Evolutionary conservation across 2,113 vertebrate species (phyloP), one percentile per base, ranked within the genome.

Genomic region (Delphinus delphis): DNA sequence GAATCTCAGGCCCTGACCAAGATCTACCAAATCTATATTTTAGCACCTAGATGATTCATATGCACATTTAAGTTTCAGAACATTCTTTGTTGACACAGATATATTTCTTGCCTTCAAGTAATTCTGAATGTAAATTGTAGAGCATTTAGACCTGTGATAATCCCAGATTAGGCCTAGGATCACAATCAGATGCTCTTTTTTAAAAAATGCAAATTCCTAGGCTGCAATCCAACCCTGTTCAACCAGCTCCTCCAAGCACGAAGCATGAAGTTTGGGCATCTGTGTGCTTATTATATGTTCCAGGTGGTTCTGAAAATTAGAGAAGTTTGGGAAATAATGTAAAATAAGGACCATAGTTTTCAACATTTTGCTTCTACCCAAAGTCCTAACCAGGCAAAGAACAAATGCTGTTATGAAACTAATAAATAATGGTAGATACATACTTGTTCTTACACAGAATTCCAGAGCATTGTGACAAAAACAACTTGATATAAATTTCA

Each of bases 71-170:
- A 65, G 67, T 91, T 82, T 82, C 53, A 95, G 50, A 92, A 89
- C 85, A 77, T 88, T 77, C 36, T 81, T 81, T 67, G 18, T 89
- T 81, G 67, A 92, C 50, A 83, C 93, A 96, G 47, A 86, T 63
- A 25, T 47, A 74, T 68, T 95, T 96, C 4, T 53, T 53, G 21
- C 21, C 76, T 96, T 74, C 65, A 74, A 84, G 14, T 21, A 70
- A 88, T 93, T 74, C 31, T 80, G 13, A 91, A 81, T 84, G 77
- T 71, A 92, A 77, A 58, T 38, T 33, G 23, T 41, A 65, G n/a
- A 91, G 23, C 33, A 63, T 96, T 95, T 86, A 86, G 25, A 89
- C 58, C 44, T 95, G 23, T 44, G 38, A 82, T n/a, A 95, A 93
- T 85, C 33, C 23, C 60, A 38, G 81, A 89, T 71, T 82, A 38